These are phyloP conservation scores for Iguana delicatissima DNA, from an alignment of 2,797 vertebrate genomes.

Conservation along the genomic window DNA sequence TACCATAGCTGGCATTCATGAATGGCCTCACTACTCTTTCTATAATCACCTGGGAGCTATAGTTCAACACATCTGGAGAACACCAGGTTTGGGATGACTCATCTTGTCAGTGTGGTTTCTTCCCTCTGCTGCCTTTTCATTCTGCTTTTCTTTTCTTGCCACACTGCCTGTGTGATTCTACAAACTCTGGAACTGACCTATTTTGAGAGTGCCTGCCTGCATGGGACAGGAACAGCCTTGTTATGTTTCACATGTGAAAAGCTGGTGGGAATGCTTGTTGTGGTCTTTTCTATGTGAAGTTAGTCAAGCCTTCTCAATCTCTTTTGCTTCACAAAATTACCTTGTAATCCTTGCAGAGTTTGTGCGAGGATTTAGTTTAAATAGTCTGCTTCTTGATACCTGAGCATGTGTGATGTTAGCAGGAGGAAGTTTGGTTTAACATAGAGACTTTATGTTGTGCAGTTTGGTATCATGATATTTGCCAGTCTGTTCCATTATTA, in stretches of 20 bases:
- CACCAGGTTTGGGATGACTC: not conserved
- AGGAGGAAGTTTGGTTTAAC: not conserved
- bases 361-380: not conserved
- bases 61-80: not conserved
- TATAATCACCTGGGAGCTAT: not conserved
- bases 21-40: not conserved
- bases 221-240: not conserved
- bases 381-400: not conserved
- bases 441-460: not conserved
- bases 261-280: not conserved
- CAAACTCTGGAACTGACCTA: not conserved
- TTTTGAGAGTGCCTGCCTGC: not conserved
- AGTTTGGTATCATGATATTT: not conserved
- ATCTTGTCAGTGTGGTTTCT: not conserved
- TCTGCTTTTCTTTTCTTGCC: not conserved
- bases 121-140: not conserved
- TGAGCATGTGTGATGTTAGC: not conserved
- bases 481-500: not conserved
- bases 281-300: not conserved
- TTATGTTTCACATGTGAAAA: not conserved
- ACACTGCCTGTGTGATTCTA: not conserved
- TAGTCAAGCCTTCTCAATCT: not conserved
- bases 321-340: not conserved
- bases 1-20: not conserved
- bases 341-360: not conserved